These are phyloP conservation scores for Typhlichthys eigenmanni DNA, from an alignment of 2,797 vertebrate genomes.

Conservation along the genomic window DNA sequence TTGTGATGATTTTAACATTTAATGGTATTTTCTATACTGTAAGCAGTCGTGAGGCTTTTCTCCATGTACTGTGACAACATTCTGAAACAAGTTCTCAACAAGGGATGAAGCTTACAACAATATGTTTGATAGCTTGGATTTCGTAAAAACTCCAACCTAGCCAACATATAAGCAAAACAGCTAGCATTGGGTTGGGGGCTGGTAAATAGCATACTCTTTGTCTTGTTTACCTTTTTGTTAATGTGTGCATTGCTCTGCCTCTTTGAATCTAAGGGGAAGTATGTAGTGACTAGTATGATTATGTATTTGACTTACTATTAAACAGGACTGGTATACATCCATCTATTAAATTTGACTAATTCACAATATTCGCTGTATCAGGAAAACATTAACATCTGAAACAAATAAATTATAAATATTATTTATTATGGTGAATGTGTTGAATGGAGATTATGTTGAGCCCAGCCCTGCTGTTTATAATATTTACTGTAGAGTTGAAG, in stretches of 20 bases:
- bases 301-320: constrained; percentile 20
- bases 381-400: constrained; percentile 1
- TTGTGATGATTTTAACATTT: not conserved
- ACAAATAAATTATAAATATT: not conserved
- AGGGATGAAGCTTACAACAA: constrained; percentile 12
- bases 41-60: constrained; percentile 11
- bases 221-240: constrained; percentile 19
- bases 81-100: constrained; percentile 16
- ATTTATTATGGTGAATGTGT: not conserved
- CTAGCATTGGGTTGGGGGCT: not conserved
- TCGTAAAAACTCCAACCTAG: no score
- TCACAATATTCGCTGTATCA: not conserved
- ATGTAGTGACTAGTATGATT: constrained; percentile 37
- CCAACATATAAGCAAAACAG: not conserved
- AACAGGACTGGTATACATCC: not conserved
- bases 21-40: constrained; percentile 8
- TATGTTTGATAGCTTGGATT: not conserved
- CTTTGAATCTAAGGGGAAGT: no score
- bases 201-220: not conserved
- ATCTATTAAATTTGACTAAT: not conserved
- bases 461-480: constrained; percentile 14
- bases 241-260: constrained; percentile 55
- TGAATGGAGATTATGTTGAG: constrained; percentile 13
- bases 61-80: constrained; percentile 2
- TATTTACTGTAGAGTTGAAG: constrained; percentile 13